phyloP scores from a whole-genome alignment of 2,113 vertebrate species.

The Malaclemys terrapin region DNA sequence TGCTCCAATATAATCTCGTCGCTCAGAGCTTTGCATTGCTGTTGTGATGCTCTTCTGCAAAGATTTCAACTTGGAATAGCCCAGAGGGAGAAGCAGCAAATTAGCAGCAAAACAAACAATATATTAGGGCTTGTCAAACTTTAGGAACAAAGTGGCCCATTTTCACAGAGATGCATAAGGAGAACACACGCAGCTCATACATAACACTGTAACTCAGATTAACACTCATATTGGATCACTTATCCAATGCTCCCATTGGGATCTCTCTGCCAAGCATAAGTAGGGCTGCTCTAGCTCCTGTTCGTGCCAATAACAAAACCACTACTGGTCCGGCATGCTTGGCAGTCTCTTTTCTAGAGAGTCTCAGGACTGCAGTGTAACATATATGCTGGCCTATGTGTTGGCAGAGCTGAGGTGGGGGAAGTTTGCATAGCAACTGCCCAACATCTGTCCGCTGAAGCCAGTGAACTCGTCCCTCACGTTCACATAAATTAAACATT shows the following conservation, averaged over 20 bases:
- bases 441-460: not conserved
- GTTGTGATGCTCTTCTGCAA: slow-evolving; percentile 5
- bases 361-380: not conserved
- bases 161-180: not conserved
- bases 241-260: not conserved
- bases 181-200: not conserved
- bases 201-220: not conserved
- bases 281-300: not conserved
- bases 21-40: not conserved
- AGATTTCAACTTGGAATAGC: not conserved
- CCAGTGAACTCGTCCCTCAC: not conserved
- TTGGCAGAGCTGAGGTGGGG: not conserved
- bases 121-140: slow-evolving; percentile 9
- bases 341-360: not conserved
- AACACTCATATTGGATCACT: not conserved
- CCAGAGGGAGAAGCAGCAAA: not conserved
- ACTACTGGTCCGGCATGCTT: not conserved
- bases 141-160: not conserved
- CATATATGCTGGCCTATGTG: not conserved
- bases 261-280: slow-evolving; percentile 6
- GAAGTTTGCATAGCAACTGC: not conserved
- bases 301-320: not conserved
- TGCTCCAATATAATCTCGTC: not conserved
- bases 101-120: slow-evolving; percentile 19
- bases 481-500: not conserved